A percentile compares a stretch with the other conserved stretches of the same genome.
These are phyloP conservation scores for Clupea harengus DNA, from an alignment of 2,113 vertebrate species.

Conservation along the genomic window DNA sequence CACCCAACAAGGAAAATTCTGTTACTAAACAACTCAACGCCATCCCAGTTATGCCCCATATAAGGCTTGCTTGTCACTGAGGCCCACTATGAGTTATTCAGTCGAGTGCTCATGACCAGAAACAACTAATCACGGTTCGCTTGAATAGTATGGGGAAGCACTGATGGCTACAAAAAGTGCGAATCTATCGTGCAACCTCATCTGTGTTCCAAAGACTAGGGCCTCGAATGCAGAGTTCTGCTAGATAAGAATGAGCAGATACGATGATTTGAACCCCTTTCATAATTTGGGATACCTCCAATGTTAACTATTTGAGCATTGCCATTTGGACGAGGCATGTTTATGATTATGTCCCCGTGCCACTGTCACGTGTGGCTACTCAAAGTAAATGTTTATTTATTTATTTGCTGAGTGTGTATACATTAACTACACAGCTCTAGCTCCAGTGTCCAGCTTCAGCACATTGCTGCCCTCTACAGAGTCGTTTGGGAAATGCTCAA, in stretches of 20 bases:
- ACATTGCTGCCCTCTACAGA: background rate
- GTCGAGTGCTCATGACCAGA: constrained; percentile 2
- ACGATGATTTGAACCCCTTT: background rate
- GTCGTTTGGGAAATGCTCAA: background rate
- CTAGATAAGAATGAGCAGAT: background rate
- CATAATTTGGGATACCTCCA: no score
- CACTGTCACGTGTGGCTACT: no score
- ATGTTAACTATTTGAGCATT: no score
- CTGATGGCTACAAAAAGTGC: background rate
- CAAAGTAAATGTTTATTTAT: no score
- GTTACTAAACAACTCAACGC: background rate
- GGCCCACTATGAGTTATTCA: background rate
- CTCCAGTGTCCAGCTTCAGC: background rate
- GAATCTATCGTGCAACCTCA: background rate
- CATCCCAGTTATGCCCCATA: background rate
- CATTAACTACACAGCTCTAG: background rate
- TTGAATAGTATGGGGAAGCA: background rate
- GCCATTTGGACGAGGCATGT: no score
- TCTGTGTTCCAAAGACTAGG: background rate
- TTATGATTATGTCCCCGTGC: no score
- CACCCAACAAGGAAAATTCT: background rate
- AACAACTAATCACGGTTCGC: background rate
- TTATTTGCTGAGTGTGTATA: no score
- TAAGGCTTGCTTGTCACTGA: constrained; percentile 1
- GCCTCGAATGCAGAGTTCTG: background rate